Evolutionary conservation across 2,888 invertebrate genomes (phyloP), one percentile per base, ranked within the genome.

Genomic region (Calameuta idolon): DNA sequence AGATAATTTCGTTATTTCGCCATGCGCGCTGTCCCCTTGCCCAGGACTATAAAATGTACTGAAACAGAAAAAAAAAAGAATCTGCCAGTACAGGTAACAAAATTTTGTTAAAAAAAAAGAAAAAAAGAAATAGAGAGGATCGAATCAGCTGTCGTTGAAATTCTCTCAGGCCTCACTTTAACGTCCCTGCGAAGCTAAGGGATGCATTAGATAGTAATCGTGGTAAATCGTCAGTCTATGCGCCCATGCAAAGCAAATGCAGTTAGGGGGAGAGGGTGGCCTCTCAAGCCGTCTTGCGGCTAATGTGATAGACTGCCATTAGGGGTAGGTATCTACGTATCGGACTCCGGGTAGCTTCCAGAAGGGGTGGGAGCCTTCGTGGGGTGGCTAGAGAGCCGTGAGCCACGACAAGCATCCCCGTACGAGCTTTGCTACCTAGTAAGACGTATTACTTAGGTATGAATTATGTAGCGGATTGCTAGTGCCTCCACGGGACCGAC

Each of bases 381-480:
- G 71, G 30, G 71, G 71, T 71, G 15, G 71, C 71, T 9, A 55
- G 76, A 75, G 78, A 79, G 77, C 69, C 73, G 76, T 78, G 78
- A 84, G 81, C 80, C 79, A 79, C 30, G 75, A 75, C 69, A 55
- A 12, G 55, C 55, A 30, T 31, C 75, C 31, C 68, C 30, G 75
- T 40, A n/a, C 12, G 55, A 55, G 55, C 55, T 5, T 55, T 37
- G 74, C 35, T 74, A 74, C 33, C 81, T 76, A 76, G 80, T 87
- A 89, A 90, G 90, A 89, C 88, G 90, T 90, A 90, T 90, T 90
- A 90, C 89, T 89, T 86, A 86, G 86, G 83, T 87, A 89, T 90
- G 89, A 90, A 90, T 90, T 89, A 90, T 90, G 86, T 85, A 90
- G 81, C 81, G 83, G 81, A 85, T 86, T 81, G 81, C 85, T 84